A percentile compares a stretch with the other conserved stretches of the same genome.
Evolutionary conservation across 2,797 vertebrate species (phyloP).

Genomic region (Vespertilio murinus): DNA sequence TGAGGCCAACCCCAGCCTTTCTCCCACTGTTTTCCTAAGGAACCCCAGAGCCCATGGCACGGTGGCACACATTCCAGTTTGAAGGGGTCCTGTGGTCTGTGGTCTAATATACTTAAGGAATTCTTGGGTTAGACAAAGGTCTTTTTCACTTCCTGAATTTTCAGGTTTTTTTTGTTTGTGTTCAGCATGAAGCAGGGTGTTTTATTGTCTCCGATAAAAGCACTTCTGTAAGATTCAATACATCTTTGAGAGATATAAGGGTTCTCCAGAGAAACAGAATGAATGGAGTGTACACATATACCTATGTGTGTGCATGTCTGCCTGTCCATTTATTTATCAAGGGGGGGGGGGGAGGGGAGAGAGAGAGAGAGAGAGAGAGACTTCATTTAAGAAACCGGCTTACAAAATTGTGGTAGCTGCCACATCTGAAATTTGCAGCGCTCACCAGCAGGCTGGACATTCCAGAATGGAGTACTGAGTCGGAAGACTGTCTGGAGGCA

Average conservation of each 20-base stretch:
- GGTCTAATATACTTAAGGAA: neutral
- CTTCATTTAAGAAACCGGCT: neutral
- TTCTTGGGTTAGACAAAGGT: neutral
- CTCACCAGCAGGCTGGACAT: neutral
- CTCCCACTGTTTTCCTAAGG: neutral
- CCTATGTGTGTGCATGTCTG: neutral
- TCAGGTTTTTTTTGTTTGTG: neutral
- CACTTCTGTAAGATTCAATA: neutral
- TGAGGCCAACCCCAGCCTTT: neutral
- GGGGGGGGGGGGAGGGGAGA: neutral
- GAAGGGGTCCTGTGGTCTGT: neutral
- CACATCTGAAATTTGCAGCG: neutral
- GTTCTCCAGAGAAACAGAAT: neutral
- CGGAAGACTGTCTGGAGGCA: neutral
- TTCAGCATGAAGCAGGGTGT: neutral
- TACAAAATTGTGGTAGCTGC: neutral
- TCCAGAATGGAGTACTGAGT: neutral
- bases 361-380: neutral
- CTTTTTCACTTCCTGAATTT: neutral
- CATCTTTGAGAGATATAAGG: neutral
- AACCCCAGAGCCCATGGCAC: neutral
- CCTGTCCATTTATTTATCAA: neutral
- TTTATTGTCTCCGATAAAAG: neutral
- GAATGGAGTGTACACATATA: neutral
- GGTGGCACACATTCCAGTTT: neutral